These are phyloP conservation scores for Monochamus saltuarius DNA, from an alignment of 1,140 invertebrate species.

Conservation along the genomic window DNA sequence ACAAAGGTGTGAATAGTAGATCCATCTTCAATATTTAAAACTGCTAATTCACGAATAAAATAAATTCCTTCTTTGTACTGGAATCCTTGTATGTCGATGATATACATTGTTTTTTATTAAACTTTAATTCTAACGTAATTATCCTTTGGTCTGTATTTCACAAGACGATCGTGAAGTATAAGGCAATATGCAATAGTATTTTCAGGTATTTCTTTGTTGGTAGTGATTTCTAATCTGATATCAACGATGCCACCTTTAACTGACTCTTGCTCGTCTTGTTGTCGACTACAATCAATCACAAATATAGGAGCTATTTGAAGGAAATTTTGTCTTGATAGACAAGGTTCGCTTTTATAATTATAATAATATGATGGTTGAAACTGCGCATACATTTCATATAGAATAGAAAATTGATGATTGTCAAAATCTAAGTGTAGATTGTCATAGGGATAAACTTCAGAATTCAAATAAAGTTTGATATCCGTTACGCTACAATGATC, in stretches of 20 bases:
- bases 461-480: too few relatives aligned
- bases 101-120: conserved; percentile 9
- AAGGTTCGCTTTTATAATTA: neutral
- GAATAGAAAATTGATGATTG: neutral
- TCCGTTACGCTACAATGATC: too few relatives aligned
- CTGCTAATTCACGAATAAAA: too few relatives aligned
- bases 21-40: too few relatives aligned
- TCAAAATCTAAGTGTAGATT: conserved; percentile 2
- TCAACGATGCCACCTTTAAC: neutral
- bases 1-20: too few relatives aligned
- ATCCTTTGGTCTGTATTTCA: conserved; percentile 5
- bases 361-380: conserved; percentile 2
- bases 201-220: neutral
- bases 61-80: neutral
- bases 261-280: neutral
- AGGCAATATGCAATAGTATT: neutral
- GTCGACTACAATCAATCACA: neutral
- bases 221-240: conserved; percentile 2
- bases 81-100: conserved; percentile 5
- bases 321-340: neutral
- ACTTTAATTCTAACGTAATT: neutral
- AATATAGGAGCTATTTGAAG: neutral
- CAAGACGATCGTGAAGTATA: conserved; percentile 1
- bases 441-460: neutral
- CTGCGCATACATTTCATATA: conserved; percentile 14